Percentiles rank a stretch among this genome's conserved stretches.
Evolutionary conservation across 2,113 vertebrate genomes (phyloP).

Genomic region (Ophiodon elongatus): DNA sequence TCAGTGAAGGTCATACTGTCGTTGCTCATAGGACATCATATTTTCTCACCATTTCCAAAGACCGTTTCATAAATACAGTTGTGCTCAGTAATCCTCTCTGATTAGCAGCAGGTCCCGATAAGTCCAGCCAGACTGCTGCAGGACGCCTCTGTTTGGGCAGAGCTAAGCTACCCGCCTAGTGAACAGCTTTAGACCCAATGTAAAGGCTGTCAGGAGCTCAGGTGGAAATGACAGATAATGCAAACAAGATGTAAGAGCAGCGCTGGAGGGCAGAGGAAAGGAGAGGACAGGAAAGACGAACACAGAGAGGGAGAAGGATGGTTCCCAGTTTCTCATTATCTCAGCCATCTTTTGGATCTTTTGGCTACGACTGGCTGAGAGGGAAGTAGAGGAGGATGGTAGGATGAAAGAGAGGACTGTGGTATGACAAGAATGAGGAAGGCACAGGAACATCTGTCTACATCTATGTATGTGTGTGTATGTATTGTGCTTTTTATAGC

Average conservation of each 20-base stretch:
- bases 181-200: conserved; percentile 59
- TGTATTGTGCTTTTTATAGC: conserved; percentile 65
- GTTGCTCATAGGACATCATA: conserved; percentile 32
- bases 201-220: conserved; percentile 63
- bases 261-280: conserved; percentile 51
- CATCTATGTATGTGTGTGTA: conserved; percentile 39
- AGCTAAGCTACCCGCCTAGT: conserved; percentile 62
- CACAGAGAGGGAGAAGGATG: conserved; percentile 12
- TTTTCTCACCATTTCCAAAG: conserved; percentile 49
- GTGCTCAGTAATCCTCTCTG: conserved; percentile 70
- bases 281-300: conserved; percentile 34
- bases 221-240: conserved; percentile 63
- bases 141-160: conserved; percentile 58
- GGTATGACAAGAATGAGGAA: conserved; percentile 72
- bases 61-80: conserved; percentile 36
- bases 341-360: conserved; percentile 44
- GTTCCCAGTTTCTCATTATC: conserved; percentile 54
- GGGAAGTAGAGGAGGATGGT: conserved; percentile 34
- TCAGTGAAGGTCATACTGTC: conserved; percentile 59
- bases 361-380: not conserved
- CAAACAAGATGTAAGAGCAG: conserved; percentile 59
- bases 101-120: conserved; percentile 60
- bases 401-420: conserved; percentile 57
- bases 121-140: conserved; percentile 53
- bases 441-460: conserved; percentile 67